Conservation (phyloP, 2,797 vertebrate genomes). For the Ispidina picta region DNA sequence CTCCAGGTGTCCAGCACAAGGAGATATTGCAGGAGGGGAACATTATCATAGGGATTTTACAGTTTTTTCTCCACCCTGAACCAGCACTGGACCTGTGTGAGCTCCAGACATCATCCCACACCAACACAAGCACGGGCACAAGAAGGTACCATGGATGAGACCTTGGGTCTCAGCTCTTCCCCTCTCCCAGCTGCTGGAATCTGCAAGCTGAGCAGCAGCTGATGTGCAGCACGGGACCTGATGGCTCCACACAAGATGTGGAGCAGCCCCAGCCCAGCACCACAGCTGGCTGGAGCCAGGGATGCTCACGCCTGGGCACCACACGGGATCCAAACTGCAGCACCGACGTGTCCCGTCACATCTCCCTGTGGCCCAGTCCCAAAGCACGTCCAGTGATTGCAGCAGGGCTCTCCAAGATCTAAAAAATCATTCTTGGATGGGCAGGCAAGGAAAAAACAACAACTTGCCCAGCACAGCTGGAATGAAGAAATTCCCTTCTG, state of each 20-base stretch:
- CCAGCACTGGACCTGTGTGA: rapidly evolving
- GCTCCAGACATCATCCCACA: neutral
- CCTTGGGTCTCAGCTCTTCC: neutral
- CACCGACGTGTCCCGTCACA: rapidly evolving
- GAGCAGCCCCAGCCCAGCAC: neutral
- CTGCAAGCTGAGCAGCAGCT: neutral
- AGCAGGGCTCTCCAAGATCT: neutral
- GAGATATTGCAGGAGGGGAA: neutral
- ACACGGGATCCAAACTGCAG: rapidly evolving
- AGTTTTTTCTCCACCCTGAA: neutral
- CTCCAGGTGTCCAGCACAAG: rapidly evolving
- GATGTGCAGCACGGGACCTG: neutral
- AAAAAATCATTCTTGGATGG: neutral
- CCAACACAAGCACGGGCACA: rapidly evolving
- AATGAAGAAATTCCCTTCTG: neutral
- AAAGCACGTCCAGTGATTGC: neutral
- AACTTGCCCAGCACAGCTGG: neutral
- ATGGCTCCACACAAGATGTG: neutral
- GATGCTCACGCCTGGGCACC: neutral
- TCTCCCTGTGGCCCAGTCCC: neutral
- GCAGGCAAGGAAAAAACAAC: neutral
- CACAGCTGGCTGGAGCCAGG: neutral
- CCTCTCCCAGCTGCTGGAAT: neutral
- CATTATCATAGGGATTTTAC: neutral
- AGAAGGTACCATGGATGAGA: rapidly evolving